Percentiles rank a stretch among this genome's conserved stretches.
These are phyloP conservation scores for Galerucella calmariensis DNA, from an alignment of 2,888 invertebrate genomes.

Conservation along the genomic window DNA sequence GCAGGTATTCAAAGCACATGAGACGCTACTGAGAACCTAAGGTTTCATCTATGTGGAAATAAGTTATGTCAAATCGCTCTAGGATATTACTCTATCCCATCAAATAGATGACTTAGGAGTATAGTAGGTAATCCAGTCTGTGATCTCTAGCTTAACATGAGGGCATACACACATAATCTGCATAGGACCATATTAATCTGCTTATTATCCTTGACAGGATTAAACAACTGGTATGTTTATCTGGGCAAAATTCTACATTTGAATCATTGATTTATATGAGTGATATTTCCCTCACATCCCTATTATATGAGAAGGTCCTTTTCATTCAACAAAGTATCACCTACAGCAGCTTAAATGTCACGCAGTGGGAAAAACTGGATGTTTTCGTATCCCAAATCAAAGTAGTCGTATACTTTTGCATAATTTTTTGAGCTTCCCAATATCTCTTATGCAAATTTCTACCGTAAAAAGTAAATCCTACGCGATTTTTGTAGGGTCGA, in stretches of 20 bases:
- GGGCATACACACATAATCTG: too few relatives aligned
- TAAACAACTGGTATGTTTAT: too few relatives aligned
- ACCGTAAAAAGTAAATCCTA: constrained; percentile 15
- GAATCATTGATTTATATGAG: not conserved
- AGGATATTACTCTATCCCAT: too few relatives aligned
- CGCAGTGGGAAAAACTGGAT: not conserved
- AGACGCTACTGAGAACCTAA: too few relatives aligned
- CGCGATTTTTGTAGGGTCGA: constrained; percentile 10
- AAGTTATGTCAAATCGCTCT: too few relatives aligned
- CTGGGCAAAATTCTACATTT: not conserved
- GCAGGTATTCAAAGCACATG: too few relatives aligned
- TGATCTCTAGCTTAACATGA: too few relatives aligned
- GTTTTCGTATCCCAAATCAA: constrained; percentile 5
- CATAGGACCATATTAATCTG: too few relatives aligned
- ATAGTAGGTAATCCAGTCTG: too few relatives aligned
- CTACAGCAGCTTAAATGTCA: not conserved
- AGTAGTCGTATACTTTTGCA: constrained; percentile 7
- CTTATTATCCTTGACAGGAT: too few relatives aligned
- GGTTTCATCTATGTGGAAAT: too few relatives aligned
- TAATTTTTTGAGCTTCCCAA: constrained; percentile 13
- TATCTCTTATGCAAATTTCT: constrained; percentile 22
- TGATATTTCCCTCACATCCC: not conserved
- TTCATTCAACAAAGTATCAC: not conserved
- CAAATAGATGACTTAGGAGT: too few relatives aligned
- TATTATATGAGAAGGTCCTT: not conserved